Base-by-base conservation (phyloP, 1,140 invertebrate species). In the Gryon sp. region DNA sequence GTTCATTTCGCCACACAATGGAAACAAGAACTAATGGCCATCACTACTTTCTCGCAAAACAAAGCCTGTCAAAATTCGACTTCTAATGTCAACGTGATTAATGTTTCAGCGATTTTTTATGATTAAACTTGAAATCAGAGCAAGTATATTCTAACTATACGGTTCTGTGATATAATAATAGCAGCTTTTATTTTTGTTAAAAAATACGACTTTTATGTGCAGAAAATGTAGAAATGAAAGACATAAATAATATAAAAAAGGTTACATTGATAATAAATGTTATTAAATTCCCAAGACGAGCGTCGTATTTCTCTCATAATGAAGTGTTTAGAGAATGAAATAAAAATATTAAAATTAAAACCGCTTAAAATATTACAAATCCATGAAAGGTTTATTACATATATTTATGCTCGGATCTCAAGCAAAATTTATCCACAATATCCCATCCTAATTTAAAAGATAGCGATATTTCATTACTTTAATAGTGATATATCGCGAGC, bases 1-100 rank as follows among this genome's bases (percentile, higher is more conserved):
- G 24, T 53, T 69, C 50, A 43, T 53, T 66, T 40, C 59, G 43
- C 40, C 32, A 38, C 48, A 78, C 68, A 78, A 73, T 76, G 68
- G 53, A 74, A 79, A 79, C 65, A 52, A 79, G 48, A 76, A 79
- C 65, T 79, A 79, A 79, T 76, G 68, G 55, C 62, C 15, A 34
- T 43, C 45, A 68, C 52, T 72, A 53, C 68, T 75, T 75, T 43
- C 45, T 34, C 38, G 26, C 43, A 38, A 63, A 69, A 72, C 63
- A 75, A 68, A 76, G 66, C 38, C 16, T 50, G 50, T 28, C 52
- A 52, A 52, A 45, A 74, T 57, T 59, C 60, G 20, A 19, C 41
- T 45, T 43, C 43, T 36, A 41, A 46, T 63, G 48, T 20, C 20
- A 59, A 32, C 45, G 34, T 74, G 52, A 57, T 73, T 65, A 50